Conservation (phyloP, 1,140 invertebrate species). For the Scaptomyza pallida region DNA sequence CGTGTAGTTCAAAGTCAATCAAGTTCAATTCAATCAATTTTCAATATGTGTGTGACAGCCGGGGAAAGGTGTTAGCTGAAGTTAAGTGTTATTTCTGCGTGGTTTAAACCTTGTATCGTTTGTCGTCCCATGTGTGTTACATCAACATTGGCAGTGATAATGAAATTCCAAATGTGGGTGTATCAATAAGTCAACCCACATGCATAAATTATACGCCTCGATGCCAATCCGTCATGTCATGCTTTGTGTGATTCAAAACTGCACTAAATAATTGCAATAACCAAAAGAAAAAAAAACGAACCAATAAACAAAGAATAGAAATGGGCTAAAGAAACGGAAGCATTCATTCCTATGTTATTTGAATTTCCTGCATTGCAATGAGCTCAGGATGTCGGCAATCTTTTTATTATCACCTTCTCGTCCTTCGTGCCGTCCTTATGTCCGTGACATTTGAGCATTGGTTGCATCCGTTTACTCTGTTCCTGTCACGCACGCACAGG, state of each 20-base stretch:
- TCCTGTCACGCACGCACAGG: conserved; percentile 37
- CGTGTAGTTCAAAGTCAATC: conserved; percentile 70
- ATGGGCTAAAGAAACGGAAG: conserved; percentile 21
- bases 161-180: conserved; percentile 65
- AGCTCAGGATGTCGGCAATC: conserved; percentile 22
- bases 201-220: conserved; percentile 56
- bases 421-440: not conserved
- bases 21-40: conserved; percentile 82
- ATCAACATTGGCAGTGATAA: conserved; percentile 74
- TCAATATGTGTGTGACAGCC: conserved; percentile 47
- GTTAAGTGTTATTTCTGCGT: conserved; percentile 39
- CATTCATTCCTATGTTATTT: conserved; percentile 12
- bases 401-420: conserved; percentile 18
- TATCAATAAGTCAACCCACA: conserved; percentile 60
- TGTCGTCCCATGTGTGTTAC: not conserved
- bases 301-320: conserved; percentile 33
- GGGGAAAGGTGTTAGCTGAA: conserved; percentile 16
- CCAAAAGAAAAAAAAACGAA: not conserved
- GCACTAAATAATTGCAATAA: conserved; percentile 41
- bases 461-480: conserved; percentile 35
- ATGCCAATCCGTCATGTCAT: conserved; percentile 47
- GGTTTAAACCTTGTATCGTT: not conserved
- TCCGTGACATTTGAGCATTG: conserved; percentile 34
- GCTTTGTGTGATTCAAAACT: conserved; percentile 24
- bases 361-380: conserved; percentile 22